A percentile compares a stretch with the other conserved stretches of the same genome.
These are phyloP conservation scores for Catharus fuscescens DNA, from an alignment of 2,113 vertebrate genomes.

Conservation along the genomic window DNA sequence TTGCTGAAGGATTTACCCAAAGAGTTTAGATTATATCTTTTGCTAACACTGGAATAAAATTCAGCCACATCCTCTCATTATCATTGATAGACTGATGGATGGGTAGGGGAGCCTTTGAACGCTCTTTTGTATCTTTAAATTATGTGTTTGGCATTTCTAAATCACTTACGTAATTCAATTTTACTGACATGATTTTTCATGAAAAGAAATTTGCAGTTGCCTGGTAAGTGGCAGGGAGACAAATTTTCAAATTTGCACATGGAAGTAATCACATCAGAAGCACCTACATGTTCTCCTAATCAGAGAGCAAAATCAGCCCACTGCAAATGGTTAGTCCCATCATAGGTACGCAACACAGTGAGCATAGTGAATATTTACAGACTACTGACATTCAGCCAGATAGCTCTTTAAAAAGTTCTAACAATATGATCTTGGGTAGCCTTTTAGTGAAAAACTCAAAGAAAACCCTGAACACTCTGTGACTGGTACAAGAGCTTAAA, in stretches of 20 bases:
- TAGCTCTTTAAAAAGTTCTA: not conserved
- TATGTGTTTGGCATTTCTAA: not conserved
- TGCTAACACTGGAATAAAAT: not conserved
- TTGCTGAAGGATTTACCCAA: not conserved
- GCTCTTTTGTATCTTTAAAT: not conserved
- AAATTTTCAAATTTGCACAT: not conserved
- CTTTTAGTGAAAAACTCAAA: not conserved
- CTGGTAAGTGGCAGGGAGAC: not conserved
- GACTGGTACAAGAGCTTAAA: not conserved
- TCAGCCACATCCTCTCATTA: not conserved
- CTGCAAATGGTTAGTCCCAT: not conserved
- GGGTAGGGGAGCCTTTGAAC: not conserved
- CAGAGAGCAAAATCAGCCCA: not conserved
- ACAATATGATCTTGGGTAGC: not conserved
- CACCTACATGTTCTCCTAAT: not conserved
- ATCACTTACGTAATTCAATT: not conserved
- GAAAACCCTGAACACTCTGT: not conserved
- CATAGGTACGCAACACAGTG: not conserved
- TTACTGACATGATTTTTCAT: slow-evolving; percentile 16
- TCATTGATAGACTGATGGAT: not conserved
- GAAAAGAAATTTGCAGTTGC: not conserved
- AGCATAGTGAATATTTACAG: not conserved
- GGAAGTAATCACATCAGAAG: not conserved
- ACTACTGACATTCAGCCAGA: not conserved
- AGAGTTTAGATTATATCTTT: not conserved